These are phyloP conservation scores for Ptiloglossa arizonensis DNA, from an alignment of 1,140 invertebrate genomes.

Conservation along the genomic window DNA sequence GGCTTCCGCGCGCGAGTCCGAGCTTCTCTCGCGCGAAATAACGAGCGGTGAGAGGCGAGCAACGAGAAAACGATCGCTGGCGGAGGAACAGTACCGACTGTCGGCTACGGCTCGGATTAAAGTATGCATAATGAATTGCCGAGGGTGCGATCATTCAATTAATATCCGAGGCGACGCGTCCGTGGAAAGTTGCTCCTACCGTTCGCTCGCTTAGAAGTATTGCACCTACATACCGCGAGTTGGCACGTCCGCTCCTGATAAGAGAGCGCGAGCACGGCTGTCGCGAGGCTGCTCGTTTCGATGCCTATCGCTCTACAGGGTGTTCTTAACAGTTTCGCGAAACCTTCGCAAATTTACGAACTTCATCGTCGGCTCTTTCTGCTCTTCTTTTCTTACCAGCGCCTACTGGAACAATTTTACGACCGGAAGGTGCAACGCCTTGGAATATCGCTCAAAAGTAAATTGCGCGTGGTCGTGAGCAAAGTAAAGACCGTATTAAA, in stretches of 20 bases:
- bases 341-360: too few relatives aligned
- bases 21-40: slow-evolving; percentile 15
- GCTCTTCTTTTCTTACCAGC: too few relatives aligned
- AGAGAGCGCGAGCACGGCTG: slow-evolving; percentile 1
- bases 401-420: too few relatives aligned
- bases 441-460: too few relatives aligned
- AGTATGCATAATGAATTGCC: slow-evolving; percentile 65
- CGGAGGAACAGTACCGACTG: slow-evolving; percentile 3
- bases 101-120: slow-evolving; percentile 55
- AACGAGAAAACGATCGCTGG: slow-evolving; percentile 30
- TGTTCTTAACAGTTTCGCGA: not conserved
- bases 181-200: slow-evolving; percentile 48
- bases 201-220: not conserved
- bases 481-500: too few relatives aligned
- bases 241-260: slow-evolving; percentile 13
- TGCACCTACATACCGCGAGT: not conserved
- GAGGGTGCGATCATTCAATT: slow-evolving; percentile 71
- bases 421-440: too few relatives aligned
- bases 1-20: slow-evolving; percentile 52
- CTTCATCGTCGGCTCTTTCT: too few relatives aligned
- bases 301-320: not conserved
- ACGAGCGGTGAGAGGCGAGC: slow-evolving; percentile 3
- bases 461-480: too few relatives aligned
- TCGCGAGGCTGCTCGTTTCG: not conserved
- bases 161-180: slow-evolving; percentile 51